phyloP scores from a whole-genome alignment of 1,140 invertebrate species.

The Cotesia vestalis region DNA sequence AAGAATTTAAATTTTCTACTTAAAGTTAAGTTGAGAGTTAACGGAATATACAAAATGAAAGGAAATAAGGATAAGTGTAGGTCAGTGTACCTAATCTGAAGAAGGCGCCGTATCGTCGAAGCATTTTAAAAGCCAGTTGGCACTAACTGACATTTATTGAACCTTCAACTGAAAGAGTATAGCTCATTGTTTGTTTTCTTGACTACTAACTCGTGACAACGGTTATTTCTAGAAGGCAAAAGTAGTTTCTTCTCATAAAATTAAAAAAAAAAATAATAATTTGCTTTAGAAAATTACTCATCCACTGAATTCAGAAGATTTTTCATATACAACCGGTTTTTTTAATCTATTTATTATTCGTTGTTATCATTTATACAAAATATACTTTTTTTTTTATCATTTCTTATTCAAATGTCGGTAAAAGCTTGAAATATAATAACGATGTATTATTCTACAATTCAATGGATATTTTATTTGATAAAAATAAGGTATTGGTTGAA shows the following conservation, averaged over 20 bases:
- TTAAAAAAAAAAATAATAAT: too few species aligned
- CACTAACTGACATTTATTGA: constrained; percentile 51
- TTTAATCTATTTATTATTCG: background rate
- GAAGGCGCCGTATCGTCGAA: constrained; percentile 34
- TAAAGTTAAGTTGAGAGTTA: background rate
- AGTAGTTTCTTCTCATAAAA: background rate
- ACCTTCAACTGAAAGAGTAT: background rate
- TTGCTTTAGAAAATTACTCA: too few species aligned
- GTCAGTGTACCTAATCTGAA: constrained; percentile 40
- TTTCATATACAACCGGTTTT: constrained; percentile 1
- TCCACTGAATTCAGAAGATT: background rate
- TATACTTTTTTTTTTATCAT: too few species aligned
- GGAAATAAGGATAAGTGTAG: constrained; percentile 28
- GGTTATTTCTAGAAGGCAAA: background rate
- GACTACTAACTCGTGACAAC: background rate
- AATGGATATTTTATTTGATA: too few species aligned
- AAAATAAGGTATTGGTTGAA: too few species aligned
- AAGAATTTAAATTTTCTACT: too few species aligned
- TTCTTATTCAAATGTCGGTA: too few species aligned
- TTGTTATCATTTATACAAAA: too few species aligned
- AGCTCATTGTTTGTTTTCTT: constrained; percentile 11
- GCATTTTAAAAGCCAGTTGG: constrained; percentile 45
- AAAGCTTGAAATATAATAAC: too few species aligned
- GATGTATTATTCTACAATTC: too few species aligned
- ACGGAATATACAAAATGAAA: background rate